Base-by-base conservation (phyloP, 2,797 vertebrate genomes). In the Sebastes goodei region DNA sequence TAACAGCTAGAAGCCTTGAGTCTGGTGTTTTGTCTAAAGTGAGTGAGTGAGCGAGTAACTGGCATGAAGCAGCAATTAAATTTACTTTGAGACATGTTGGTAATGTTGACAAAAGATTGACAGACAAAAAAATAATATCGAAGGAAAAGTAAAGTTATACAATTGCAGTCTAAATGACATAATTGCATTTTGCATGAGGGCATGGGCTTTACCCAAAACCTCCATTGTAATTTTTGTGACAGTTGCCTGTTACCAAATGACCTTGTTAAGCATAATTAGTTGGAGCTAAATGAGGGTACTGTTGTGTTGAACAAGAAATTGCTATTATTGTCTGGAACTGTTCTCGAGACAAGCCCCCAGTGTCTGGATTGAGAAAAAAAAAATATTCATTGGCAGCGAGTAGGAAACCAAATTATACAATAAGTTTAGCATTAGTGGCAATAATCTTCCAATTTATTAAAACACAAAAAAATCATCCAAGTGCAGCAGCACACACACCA, bases 241-340 rank as follows among this genome's bases (percentile, higher is more conserved):
- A 82, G 60, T 69, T 81, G 62, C 33, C 65, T 62, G 33, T 78
- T 76, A 79, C 53, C 32, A 68, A 71, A 76, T 82, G 83, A 90
- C 81, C 85, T 83, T 85, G 78, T 88, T 82, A 71, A 82, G 55
- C 57, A 60, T 84, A 86, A 91, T 89, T 85, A 90, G 63, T 73
- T 87, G 10, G 68, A 74, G 81, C 72, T 76, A 69, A 87, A 90
- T 81, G 29, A 87, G 65, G 71, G 21, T 35, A 49, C 27, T 71
- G 71, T 56, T 64, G 42, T 77, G 70, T 72, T 64, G 57, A 80
- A 73, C n/a, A 78, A 82, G 52, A 78, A 88, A 86, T 56, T 75
- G 23, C 6, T 83, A 14, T 66, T 80, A 85, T 83, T 90, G 81
- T 86, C 63, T 76, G 25, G 11, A 68, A 90, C 81, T 85, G 46